A percentile compares a stretch with the other conserved stretches of the same genome.
phyloP scores from a whole-genome alignment of 2,797 vertebrate genomes.

The Microctenopoma lineatum region DNA sequence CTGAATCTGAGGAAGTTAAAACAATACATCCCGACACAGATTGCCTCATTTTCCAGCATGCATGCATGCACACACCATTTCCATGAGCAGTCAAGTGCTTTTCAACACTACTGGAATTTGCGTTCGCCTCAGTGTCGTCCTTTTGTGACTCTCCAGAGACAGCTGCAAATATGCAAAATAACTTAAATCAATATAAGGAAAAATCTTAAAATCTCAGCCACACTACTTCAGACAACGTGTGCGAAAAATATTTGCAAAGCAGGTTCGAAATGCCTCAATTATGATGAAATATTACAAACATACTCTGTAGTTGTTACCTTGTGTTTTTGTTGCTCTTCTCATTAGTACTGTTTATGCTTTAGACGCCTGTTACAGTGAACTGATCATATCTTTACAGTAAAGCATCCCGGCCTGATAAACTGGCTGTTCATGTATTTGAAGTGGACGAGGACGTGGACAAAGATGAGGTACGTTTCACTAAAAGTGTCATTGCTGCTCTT shows the following conservation, averaged over 20 bases:
- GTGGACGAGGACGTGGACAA: slow-evolving; percentile 98
- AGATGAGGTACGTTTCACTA: slow-evolving; percentile 90
- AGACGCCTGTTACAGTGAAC: neutral
- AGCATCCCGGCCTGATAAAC: slow-evolving; percentile 91
- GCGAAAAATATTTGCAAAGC: slow-evolving; percentile 22
- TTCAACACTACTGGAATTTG: slow-evolving; percentile 29
- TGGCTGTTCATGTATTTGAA: slow-evolving; percentile 95
- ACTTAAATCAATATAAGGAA: slow-evolving; percentile 10
- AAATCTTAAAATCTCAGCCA: slow-evolving; percentile 12
- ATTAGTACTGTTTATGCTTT: neutral
- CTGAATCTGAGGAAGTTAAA: slow-evolving; percentile 58
- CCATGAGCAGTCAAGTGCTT: slow-evolving; percentile 17
- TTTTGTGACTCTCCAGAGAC: slow-evolving; percentile 25
- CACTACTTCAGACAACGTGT: slow-evolving; percentile 22
- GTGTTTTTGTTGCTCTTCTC: neutral
- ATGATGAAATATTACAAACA: neutral
- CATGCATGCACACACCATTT: slow-evolving; percentile 19
- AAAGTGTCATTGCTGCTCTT: neutral
- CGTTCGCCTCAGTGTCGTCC: slow-evolving; percentile 18
- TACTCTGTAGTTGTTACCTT: neutral
- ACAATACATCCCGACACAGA: slow-evolving; percentile 60
- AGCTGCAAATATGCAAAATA: slow-evolving; percentile 9
- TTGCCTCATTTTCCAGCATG: slow-evolving; percentile 41
- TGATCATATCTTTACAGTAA: slow-evolving; percentile 83
- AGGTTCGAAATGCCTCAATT: neutral